These are phyloP conservation scores for Brachymystax lenok DNA, from an alignment of 2,797 vertebrate genomes.

Conservation along the genomic window DNA sequence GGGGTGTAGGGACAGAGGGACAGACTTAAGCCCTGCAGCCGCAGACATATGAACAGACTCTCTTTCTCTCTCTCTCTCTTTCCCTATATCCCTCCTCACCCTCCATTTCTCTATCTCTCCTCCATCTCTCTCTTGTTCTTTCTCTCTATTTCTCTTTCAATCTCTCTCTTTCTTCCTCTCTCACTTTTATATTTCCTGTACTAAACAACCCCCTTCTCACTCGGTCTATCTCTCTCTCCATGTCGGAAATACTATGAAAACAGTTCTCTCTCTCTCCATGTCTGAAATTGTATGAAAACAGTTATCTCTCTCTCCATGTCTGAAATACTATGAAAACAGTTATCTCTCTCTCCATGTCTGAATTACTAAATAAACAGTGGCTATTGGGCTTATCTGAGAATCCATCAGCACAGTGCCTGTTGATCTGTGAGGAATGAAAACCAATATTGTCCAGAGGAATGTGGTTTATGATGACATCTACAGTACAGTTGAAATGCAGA, in stretches of 20 bases:
- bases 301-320: no score
- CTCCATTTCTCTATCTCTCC: neutral
- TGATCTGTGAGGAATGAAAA: conserved; percentile 80
- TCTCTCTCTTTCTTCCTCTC: neutral
- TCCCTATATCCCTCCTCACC: no score
- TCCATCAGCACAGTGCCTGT: conserved; percentile 66
- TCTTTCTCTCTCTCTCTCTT: neutral
- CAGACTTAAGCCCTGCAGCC: neutral
- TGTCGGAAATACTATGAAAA: conserved; percentile 73
- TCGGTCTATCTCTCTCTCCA: conserved; percentile 62
- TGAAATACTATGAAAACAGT: no score
- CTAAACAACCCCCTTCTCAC: conserved; percentile 3
- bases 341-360: no score
- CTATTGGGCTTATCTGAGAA: conserved; percentile 69
- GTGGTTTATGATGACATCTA: conserved; percentile 43
- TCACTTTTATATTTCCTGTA: neutral
- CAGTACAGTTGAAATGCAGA: conserved; percentile 14
- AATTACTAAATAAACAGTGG: conserved; percentile 32
- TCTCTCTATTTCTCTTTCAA: no score
- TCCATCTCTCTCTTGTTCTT: neutral
- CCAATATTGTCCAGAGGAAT: conserved; percentile 72
- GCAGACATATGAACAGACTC: neutral
- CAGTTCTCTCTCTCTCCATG: conserved; percentile 24
- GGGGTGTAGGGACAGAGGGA: conserved; percentile 38
- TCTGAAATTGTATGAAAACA: no score